phyloP scores from a whole-genome alignment of 1,140 invertebrate genomes.

The Oryctes rhinoceros region DNA sequence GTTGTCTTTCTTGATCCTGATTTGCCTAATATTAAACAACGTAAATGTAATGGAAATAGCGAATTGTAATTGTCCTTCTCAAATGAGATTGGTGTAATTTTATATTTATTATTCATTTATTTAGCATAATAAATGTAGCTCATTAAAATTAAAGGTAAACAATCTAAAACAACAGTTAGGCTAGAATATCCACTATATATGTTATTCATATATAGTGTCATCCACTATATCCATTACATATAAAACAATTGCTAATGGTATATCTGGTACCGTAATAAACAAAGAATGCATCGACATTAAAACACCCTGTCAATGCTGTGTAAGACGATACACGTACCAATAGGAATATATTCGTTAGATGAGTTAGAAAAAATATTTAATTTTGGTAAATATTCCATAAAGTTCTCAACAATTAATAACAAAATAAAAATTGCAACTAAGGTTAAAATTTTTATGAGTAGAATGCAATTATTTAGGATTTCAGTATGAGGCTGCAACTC shows the following conservation, averaged over 20 bases:
- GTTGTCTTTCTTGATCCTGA: slow-evolving; percentile 1
- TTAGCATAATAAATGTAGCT: slow-evolving; percentile 3
- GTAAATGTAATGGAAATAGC: neutral
- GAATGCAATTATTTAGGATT: neutral
- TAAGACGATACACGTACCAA: neutral
- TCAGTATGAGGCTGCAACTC: neutral
- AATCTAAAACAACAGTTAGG: neutral
- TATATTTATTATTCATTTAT: neutral
- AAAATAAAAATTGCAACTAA: neutral
- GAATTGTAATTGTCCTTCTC: neutral
- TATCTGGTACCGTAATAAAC: neutral
- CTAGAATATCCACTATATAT: neutral
- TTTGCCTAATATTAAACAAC: slow-evolving; percentile 19
- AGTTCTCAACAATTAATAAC: neutral
- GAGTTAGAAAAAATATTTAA: neutral
- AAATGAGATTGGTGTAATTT: neutral
- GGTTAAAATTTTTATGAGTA: neutral
- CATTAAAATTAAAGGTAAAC: neutral
- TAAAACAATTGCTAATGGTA: neutral
- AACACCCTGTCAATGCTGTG: neutral
- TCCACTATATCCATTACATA: neutral
- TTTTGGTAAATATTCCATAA: neutral
- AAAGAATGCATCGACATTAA: neutral
- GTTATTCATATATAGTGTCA: neutral
- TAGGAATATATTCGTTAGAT: neutral